Base-by-base conservation (phyloP, 2,888 invertebrate genomes). In the Ecliptopera silaceata region DNA sequence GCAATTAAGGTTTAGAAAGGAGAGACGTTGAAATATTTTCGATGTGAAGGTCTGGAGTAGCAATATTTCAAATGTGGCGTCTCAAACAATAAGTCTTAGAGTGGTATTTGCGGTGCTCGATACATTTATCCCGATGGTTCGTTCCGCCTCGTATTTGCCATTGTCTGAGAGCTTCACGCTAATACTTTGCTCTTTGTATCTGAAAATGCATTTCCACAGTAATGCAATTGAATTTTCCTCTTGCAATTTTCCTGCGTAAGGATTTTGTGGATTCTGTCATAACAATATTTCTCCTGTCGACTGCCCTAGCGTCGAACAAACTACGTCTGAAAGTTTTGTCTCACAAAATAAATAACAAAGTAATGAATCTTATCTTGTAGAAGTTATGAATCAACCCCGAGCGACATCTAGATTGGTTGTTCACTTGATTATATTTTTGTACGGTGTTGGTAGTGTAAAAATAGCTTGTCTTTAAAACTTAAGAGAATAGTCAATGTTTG, bases 81-180 rank as follows among this genome's bases (percentile, higher is more conserved):
- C 75, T 68, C 77, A 81, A 84, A 86, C 84, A 86, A 86, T 86
- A 86, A 77, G 82, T 85, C 82, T 80, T 77, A 71, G 64, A 77
- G 71, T 68, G 78, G 75, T 82, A 80, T 81, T 80, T 79, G 77
- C 69, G 77, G 82, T 76, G 75, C 77, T 79, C 82, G 75, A 88
- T 88, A 87, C 81, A 84, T 86, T 86, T 84, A 81, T 77, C 69
- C 74, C 75, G 77, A 75, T 74, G 71, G 74, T 75, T 68, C 74
- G 76, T 84, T 81, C 78, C 76, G 75, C 71, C 61, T 77, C 75
- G 70, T 84, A 72, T 87, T 87, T 85, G 78, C 82, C 75, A 82
- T 85, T 84, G 86, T 87, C 86, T 86, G 82, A 86, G 75, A 80
- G 82, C 80, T 77, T 74, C 69, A 75, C 78, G 71, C 75, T 84